Base-by-base conservation (phyloP, 1,140 invertebrate genomes). In the Ips typographus region DNA sequence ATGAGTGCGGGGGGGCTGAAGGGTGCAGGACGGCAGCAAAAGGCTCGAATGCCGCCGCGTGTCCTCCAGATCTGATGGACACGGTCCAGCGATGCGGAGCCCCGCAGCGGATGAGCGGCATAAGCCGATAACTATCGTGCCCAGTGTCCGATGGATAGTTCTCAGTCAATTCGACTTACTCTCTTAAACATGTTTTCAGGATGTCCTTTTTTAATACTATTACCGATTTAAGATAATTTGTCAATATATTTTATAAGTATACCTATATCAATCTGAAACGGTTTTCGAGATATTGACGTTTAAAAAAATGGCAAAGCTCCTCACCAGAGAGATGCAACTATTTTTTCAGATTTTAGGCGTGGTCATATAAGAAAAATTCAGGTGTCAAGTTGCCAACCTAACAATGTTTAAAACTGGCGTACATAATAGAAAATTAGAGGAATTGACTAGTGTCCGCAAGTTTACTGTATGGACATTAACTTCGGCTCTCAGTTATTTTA, bases 401-500 rank as follows among this genome's bases (percentile, higher is more conserved):
- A 0, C 22, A 22, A 22, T 22, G 22, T 22, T 22, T 22, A 22
- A 22, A 22, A 22, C 22, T 22, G 22, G 0, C 22, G 22, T 22
- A 22, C 22, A 22, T 22, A 22, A 22, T 22, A 22, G 0, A 22
- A 22, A 22, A 22, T 22, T 0, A 22, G 51, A 4, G 6, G 4
- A 52, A 39, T 64, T 40, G 2, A 64, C 39, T 37, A 42, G 5
- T 22, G 44, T 40, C 38, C 49, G 36, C 6, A 53, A 58, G 22
- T 47, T 40, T 58, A 66, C 41, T 47, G 39, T 44, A 55, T 36
- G 22, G 55, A 8, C 55, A 52, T 40, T 55, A 36, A 58, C 8
- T n/a, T 65, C n/a, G 51, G 42, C 8, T 66, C 47, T 65, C 39
- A 40, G 62, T 64, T 57, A 58, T 66, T 66, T 66, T 66, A 66